Percentiles rank a stretch among this genome's conserved stretches.
Evolutionary conservation across 53 echinoderm and acorn worm genomes (phyloP).

Genomic region (Paracentrotus lividus): DNA sequence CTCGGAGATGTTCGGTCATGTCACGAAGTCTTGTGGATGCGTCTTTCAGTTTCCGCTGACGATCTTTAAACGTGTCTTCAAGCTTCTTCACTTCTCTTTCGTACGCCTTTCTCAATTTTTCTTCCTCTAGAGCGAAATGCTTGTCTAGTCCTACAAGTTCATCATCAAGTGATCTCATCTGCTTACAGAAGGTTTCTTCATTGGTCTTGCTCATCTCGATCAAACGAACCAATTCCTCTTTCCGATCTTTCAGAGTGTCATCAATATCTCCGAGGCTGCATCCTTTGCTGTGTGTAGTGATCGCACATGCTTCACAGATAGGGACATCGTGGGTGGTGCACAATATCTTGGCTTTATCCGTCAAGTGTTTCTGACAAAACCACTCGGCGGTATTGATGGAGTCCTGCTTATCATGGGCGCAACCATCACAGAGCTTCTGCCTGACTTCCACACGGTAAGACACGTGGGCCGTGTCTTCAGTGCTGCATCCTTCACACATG

Average conservation of each 20-base stretch:
- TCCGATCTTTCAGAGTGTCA: slow-evolving; percentile 41
- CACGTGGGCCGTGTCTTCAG: slow-evolving; percentile 9
- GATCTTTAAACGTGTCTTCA: background rate
- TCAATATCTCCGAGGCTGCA: slow-evolving; percentile 17
- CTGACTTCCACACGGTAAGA: slow-evolving; percentile 48
- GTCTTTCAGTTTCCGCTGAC: background rate
- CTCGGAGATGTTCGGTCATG: background rate
- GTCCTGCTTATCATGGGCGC: slow-evolving; percentile 33
- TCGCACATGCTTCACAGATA: slow-evolving; percentile 52
- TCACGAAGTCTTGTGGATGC: background rate
- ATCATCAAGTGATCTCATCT: background rate
- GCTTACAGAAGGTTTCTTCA: background rate
- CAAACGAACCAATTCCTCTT: background rate
- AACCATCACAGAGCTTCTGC: slow-evolving; percentile 50
- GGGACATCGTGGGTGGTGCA: slow-evolving; percentile 39
- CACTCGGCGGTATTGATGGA: slow-evolving; percentile 11
- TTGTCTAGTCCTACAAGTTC: background rate
- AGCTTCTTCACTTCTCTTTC: slow-evolving; percentile 40
- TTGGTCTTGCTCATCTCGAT: background rate
- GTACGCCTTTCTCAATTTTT: slow-evolving; percentile 12
- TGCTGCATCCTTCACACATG: slow-evolving; percentile 34
- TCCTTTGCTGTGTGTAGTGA: slow-evolving; percentile 46
- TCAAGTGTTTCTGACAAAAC: slow-evolving; percentile 51
- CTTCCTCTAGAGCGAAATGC: slow-evolving; percentile 23
- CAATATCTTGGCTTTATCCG: slow-evolving; percentile 49